phyloP scores from a whole-genome alignment of 2,797 vertebrate genomes.

The Takifugu rubripes region DNA sequence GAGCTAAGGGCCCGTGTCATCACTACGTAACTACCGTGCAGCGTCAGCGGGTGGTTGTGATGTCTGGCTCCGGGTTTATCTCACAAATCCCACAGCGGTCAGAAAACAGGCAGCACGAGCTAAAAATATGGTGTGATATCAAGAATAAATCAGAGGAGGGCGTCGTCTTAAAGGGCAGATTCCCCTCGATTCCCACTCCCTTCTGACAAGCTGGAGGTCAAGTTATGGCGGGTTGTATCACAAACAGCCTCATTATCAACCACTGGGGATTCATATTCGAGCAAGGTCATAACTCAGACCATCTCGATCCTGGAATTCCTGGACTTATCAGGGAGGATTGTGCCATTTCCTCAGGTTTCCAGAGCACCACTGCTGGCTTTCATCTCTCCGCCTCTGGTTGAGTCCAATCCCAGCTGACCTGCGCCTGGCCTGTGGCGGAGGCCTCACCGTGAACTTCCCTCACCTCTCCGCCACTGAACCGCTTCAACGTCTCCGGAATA shows the following conservation, averaged over 20 bases:
- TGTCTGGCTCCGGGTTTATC: slow-evolving; percentile 15
- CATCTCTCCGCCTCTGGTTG: background rate
- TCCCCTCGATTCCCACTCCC: background rate
- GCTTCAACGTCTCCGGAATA: slow-evolving; percentile 3
- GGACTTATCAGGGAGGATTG: background rate
- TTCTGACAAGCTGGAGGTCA: background rate
- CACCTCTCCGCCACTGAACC: slow-evolving; percentile 3
- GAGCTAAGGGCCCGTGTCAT: slow-evolving; percentile 58
- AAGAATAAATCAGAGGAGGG: background rate
- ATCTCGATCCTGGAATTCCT: background rate
- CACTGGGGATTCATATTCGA: background rate
- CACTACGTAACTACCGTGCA: slow-evolving; percentile 58
- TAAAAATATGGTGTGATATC: slow-evolving; percentile 1
- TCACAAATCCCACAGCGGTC: slow-evolving; percentile 5
- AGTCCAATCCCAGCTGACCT: background rate
- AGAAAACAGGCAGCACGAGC: background rate
- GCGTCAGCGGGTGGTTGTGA: slow-evolving; percentile 24
- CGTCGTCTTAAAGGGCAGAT: slow-evolving; percentile 1
- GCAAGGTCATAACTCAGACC: background rate
- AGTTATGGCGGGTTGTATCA: background rate
- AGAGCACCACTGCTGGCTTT: background rate
- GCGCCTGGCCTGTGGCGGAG: background rate
- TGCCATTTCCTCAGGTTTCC: background rate
- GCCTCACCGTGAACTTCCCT: slow-evolving; percentile 9
- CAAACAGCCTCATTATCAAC: background rate